These are phyloP conservation scores for Chiloscyllium plagiosum DNA, from an alignment of 2,113 vertebrate genomes.

Conservation along the genomic window DNA sequence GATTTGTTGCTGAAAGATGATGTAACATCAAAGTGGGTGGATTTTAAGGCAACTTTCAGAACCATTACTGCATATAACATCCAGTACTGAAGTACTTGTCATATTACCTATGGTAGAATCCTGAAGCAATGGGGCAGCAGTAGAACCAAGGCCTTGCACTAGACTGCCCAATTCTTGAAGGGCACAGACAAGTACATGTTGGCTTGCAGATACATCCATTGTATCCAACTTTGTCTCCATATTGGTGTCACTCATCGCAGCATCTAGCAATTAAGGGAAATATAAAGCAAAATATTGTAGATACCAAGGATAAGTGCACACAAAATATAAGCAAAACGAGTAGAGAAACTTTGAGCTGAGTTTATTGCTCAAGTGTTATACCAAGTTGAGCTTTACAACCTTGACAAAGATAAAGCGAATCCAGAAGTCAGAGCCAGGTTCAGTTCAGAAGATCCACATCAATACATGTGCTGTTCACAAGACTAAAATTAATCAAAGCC, in stretches of 20 bases:
- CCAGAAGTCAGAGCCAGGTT: too few species aligned
- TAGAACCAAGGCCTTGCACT: conserved; percentile 68
- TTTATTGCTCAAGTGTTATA: too few species aligned
- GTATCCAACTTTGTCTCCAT: conserved; percentile 61
- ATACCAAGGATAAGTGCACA: conserved; percentile 39
- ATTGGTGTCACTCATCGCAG: conserved; percentile 64
- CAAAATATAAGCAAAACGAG: not conserved
- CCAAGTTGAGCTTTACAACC: too few species aligned
- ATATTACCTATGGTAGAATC: conserved; percentile 71
- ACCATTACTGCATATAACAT: too few species aligned
- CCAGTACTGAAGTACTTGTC: not conserved
- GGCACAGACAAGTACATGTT: conserved; percentile 74
- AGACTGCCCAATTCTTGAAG: conserved; percentile 83
- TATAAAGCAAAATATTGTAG: conserved; percentile 40
- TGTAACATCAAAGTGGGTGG: too few species aligned
- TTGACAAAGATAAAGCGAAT: too few species aligned
- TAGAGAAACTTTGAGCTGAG: too few species aligned
- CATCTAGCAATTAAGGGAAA: conserved; percentile 55
- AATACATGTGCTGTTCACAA: too few species aligned
- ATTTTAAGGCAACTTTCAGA: too few species aligned
- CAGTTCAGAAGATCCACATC: too few species aligned
- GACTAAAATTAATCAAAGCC: too few species aligned
- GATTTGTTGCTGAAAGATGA: too few species aligned
- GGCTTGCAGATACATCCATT: conserved; percentile 61
- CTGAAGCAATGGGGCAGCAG: conserved; percentile 71